Evolutionary conservation across 2,113 vertebrate species (phyloP).

Genomic region (Poeciliopsis occidentalis): DNA sequence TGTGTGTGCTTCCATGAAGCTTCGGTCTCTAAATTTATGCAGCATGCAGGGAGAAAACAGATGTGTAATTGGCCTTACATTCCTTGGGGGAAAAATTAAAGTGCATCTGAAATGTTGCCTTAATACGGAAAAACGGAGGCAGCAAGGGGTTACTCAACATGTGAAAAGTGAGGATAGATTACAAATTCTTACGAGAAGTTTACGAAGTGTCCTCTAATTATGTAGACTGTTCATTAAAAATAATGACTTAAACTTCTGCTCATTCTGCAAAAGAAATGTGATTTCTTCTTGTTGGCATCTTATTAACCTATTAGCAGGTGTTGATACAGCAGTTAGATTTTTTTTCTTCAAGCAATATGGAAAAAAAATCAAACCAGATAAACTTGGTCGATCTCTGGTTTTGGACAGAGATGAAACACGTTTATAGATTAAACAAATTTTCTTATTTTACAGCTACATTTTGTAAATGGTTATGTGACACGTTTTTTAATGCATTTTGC

Average conservation of each 20-base stretch:
- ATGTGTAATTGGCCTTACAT: constrained; percentile 24
- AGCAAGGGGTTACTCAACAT: constrained; percentile 29
- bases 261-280: constrained; percentile 13
- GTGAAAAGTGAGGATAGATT: constrained; percentile 25
- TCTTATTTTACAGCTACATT: not conserved
- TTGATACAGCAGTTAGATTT: constrained; percentile 15
- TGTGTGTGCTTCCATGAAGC: not conserved
- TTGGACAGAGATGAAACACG: not conserved
- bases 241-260: constrained; percentile 21
- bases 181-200: constrained; percentile 31
- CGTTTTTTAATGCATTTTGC: not conserved
- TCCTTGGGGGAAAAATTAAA: constrained; percentile 10
- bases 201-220: constrained; percentile 41
- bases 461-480: not conserved
- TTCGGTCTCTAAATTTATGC: constrained; percentile 1
- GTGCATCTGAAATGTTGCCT: constrained; percentile 16
- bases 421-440: not conserved
- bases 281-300: constrained; percentile 16
- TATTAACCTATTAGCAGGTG: constrained; percentile 8
- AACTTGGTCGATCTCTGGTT: not conserved
- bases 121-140: constrained; percentile 10
- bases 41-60: not conserved
- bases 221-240: constrained; percentile 32
- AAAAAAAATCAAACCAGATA: not conserved
- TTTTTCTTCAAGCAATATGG: not conserved